Percentiles rank a stretch among this genome's conserved stretches.
These are phyloP conservation scores for Drosophila phalerata DNA, from an alignment of 2,888 invertebrate species.

Conservation along the genomic window DNA sequence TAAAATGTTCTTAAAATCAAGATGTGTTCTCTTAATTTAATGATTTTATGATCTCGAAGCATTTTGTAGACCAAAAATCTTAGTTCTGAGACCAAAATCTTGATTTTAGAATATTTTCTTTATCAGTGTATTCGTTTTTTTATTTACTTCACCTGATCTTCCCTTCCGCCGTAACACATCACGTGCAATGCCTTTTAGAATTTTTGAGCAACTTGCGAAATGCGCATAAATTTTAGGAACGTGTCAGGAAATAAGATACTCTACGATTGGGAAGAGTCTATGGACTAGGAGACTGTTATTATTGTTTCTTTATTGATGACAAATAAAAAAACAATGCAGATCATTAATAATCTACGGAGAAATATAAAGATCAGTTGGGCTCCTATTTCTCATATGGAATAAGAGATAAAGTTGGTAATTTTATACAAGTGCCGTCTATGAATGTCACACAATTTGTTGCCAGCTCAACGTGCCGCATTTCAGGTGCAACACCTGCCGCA, in stretches of 20 bases:
- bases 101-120: too few relatives aligned
- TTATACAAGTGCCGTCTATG: not conserved
- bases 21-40: too few relatives aligned
- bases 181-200: conserved; percentile 23
- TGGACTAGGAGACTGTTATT: not conserved
- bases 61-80: too few relatives aligned
- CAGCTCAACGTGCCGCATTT: conserved; percentile 12
- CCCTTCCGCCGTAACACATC: not conserved
- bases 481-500: conserved; percentile 42
- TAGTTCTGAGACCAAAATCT: too few relatives aligned
- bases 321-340: too few relatives aligned
- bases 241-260: not conserved
- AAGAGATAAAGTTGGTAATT: not conserved
- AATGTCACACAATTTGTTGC: conserved; percentile 38
- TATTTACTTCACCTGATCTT: conserved; percentile 13
- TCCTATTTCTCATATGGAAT: not conserved
- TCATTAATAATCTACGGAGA: too few relatives aligned
- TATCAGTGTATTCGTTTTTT: conserved; percentile 5
- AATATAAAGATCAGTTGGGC: not conserved
- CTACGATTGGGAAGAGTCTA: not conserved
- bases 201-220: conserved; percentile 33
- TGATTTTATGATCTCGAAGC: too few relatives aligned
- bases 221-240: conserved; percentile 54
- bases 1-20: too few relatives aligned
- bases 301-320: too few relatives aligned